These are phyloP conservation scores for Dasyornis broadbenti DNA, from an alignment of 2,113 vertebrate species.

Conservation along the genomic window DNA sequence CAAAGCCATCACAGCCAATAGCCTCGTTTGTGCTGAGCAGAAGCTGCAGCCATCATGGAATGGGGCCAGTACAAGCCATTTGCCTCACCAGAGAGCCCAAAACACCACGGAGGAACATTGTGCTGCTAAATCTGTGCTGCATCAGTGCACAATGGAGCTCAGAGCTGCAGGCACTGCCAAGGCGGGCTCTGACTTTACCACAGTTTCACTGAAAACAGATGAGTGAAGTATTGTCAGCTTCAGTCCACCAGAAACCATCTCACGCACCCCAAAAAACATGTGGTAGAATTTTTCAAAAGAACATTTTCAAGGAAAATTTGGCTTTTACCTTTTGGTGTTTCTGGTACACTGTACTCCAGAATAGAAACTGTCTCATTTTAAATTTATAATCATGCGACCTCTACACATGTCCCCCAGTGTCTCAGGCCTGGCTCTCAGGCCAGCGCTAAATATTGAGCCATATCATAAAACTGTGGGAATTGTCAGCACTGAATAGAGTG, in stretches of 20 bases:
- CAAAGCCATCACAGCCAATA: not conserved
- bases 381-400: not conserved
- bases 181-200: not conserved
- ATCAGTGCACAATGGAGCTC: not conserved
- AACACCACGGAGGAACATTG: not conserved
- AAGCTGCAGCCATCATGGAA: rapidly evolving
- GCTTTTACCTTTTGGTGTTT: not conserved
- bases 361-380: not conserved
- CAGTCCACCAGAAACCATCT: not conserved
- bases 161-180: not conserved
- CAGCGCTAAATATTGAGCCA: not conserved
- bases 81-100: not conserved
- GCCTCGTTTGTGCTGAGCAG: not conserved
- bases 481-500: not conserved
- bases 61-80: not conserved
- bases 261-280: not conserved
- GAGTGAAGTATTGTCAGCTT: not conserved
- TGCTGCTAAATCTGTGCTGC: not conserved
- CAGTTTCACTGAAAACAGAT: not conserved
- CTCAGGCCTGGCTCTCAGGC: not conserved
- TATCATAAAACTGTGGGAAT: not conserved
- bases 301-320: not conserved
- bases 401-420: not conserved
- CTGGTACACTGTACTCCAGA: not conserved
- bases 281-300: not conserved